These are phyloP conservation scores for Ctenochaetus hawaiiensis DNA, from an alignment of 2,797 vertebrate genomes.

Conservation along the genomic window DNA sequence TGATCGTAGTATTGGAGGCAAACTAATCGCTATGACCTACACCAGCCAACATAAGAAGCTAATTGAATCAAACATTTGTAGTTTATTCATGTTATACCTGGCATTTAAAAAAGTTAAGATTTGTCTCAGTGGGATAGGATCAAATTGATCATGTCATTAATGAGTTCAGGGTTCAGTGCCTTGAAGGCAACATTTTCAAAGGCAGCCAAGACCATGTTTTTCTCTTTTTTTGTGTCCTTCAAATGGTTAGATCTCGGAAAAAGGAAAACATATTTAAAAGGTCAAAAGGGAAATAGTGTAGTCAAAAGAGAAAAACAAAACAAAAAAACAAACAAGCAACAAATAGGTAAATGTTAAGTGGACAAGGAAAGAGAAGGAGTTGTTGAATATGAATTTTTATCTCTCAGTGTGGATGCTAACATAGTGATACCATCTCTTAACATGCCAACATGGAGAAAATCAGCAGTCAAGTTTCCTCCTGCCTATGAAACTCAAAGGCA, in stretches of 20 bases:
- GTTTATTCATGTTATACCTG: not conserved
- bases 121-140: not conserved
- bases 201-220: not conserved
- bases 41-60: slow-evolving; percentile 89
- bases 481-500: not conserved
- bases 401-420: slow-evolving; percentile 3
- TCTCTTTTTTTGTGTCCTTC: not conserved
- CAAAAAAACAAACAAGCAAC: slow-evolving; percentile 46
- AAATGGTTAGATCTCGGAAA: slow-evolving; percentile 4
- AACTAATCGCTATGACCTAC: slow-evolving; percentile 89
- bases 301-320: slow-evolving; percentile 52
- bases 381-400: slow-evolving; percentile 14
- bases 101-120: not conserved
- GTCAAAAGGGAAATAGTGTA: slow-evolving; percentile 82
- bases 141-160: not conserved
- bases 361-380: slow-evolving; percentile 69
- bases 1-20: slow-evolving; percentile 87
- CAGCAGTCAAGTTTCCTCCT: not conserved
- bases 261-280: slow-evolving; percentile 57
- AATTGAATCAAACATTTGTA: not conserved
- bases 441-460: slow-evolving; percentile 15
- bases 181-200: not conserved
- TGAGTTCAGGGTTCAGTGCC: not conserved
- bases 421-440: slow-evolving; percentile 4
- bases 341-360: slow-evolving; percentile 72